Conservation (phyloP, 2,888 invertebrate genomes). For the Dolichomitus sp. region DNA sequence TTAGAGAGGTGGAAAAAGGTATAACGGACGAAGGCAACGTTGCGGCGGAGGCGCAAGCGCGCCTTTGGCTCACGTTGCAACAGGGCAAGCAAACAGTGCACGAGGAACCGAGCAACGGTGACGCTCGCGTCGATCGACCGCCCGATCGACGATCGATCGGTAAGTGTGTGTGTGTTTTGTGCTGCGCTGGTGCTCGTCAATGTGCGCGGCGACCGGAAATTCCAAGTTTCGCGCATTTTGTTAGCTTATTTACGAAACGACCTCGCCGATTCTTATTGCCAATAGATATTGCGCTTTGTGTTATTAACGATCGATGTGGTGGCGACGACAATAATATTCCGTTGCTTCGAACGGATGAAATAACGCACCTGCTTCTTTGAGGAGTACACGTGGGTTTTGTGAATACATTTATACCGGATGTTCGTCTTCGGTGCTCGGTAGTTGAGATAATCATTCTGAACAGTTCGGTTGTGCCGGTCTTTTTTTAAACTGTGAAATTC, state of each 20-base stretch:
- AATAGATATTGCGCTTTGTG: neutral
- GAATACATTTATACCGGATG: conserved; percentile 20
- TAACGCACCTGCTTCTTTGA: conserved; percentile 26
- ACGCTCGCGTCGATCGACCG: conserved; percentile 65
- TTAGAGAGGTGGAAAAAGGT: conserved; percentile 19
- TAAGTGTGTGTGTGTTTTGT: conserved; percentile 4
- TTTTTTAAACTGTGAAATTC: neutral
- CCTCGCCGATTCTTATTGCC: neutral
- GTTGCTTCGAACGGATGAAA: neutral
- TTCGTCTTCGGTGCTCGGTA: conserved; percentile 34
- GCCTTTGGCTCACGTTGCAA: conserved; percentile 46
- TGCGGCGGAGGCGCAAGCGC: conserved; percentile 58
- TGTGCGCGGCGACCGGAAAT: conserved; percentile 3
- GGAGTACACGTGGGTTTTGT: conserved; percentile 35
- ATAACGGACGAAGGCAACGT: conserved; percentile 29
- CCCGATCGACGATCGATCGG: conserved; percentile 64
- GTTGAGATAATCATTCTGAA: conserved; percentile 3
- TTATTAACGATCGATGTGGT: neutral
- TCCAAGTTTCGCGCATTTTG: neutral
- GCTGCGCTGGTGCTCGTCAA: neutral
- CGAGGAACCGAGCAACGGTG: conserved; percentile 63
- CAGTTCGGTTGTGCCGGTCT: neutral
- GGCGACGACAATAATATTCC: conserved; percentile 5
- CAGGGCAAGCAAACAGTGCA: conserved; percentile 52
- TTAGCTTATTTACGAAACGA: neutral